Evolutionary conservation across 37 sponge, comb jelly and placozoan genomes (phyloP), one percentile per base, ranked within the genome.

Genomic region (Cladorhizidae sp.): DNA sequence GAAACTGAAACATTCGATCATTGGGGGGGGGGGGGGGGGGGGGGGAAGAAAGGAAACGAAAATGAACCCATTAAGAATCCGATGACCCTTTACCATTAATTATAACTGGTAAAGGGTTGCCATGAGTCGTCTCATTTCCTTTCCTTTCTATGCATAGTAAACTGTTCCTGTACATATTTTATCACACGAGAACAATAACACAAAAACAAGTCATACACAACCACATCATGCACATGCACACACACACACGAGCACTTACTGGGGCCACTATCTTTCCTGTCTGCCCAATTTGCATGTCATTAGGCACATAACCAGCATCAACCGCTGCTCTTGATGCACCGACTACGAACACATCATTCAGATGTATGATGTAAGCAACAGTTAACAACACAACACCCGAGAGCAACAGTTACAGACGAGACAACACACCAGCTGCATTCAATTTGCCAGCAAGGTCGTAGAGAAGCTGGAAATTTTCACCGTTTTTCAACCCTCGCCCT

Each of bases 251-350:
- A 11, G 6, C 40, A 73, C 97, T 80, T 50, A 98, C 98, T 12
- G 99, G 99, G 72, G 99, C 99, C 23, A 99, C 95, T 52, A 99
- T 99, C 81, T 99, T 99, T 36, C 99, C 99, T 20, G 99, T 99
- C 61, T 99, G 99, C 33, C 99, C 99, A 18, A 99, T 85, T 78
- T 99, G 99, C 91, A 99, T 91, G 75, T 99, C 99, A 54, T 96
- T 96, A 58, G 97, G 97, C 1, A 96, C 97, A 83, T 79, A 96
- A 3, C 99, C 99, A 70, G 99, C 99, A 84, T 99, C 99, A 42
- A 99, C 99, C 67, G 99, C 99, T 63, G 99, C 99, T 73, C 99
- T 64, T 0, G 97, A 96, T 12, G 99, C 99, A 41, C 99, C 99
- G 50, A 99, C 99, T 92, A 70, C 25, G 76, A 31, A 45, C 42